Base-by-base conservation (phyloP, 1,140 invertebrate species). In the Dendrolimus punctatus region DNA sequence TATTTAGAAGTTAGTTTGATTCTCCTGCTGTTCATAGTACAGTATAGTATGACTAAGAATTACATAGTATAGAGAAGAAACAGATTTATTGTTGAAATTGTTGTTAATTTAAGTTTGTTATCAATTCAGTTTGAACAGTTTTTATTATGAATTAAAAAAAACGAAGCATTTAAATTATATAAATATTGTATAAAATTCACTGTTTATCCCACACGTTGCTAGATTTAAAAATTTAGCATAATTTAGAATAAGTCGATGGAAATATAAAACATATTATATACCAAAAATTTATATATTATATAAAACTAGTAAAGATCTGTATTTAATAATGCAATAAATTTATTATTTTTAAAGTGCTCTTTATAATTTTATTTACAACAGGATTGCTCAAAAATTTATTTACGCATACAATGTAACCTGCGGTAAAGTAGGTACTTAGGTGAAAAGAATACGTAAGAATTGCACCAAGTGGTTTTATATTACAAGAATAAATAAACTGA, bases 231-330 rank as follows among this genome's bases (percentile, higher is more conserved):
- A 46, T 47, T 57, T 60, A 66, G 55, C 38, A 39, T 58, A 57
- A 46, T 45, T 42, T 60, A 58, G 51, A 41, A 10, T 57, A 60
- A 53, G 46, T 47, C 53, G 55, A 39, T 50, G 58, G 55, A 23
- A 58, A 50, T 55, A 58, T 58, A 49, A 66, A 65, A 37, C 67
- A 68, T 62, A 60, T 65, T 65, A 63, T 64, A 64, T 61, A 77
- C 76, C 76, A 80, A 81, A 79, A 74, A 76, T 62, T 62, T 68
- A 53, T 66, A 61, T 66, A 57, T 54, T 65, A 50, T 60, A 57
- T 53, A 67, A 54, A 49, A 58, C 58, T 61, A 53, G 60, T 60
- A 73, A 69, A 69, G 70, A 36, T 51, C 49, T 59, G 9, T 55
- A 52, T 55, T 59, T 7, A 55, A 52, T 55, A 8, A 55, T 55